These are phyloP conservation scores for Stratiomys singularior DNA, from an alignment of 2,888 invertebrate genomes.

Conservation along the genomic window DNA sequence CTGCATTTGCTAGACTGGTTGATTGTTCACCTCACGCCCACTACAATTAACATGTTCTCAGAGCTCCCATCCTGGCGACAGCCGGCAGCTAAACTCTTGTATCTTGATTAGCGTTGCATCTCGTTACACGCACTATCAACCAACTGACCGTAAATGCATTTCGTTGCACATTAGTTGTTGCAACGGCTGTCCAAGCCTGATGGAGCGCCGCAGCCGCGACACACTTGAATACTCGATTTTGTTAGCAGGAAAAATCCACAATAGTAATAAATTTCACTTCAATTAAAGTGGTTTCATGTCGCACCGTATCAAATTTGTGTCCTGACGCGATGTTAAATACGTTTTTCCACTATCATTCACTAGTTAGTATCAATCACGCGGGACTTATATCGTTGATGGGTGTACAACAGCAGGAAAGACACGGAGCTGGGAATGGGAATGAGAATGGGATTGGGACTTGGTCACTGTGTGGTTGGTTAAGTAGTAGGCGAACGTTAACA, in stretches of 20 bases:
- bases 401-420: too few species aligned
- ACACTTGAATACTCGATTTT: background rate
- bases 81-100: background rate
- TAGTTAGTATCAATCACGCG: conserved; percentile 3
- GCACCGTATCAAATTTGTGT: background rate
- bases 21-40: conserved; percentile 7
- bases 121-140: conserved; percentile 3
- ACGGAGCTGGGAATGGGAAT: too few species aligned
- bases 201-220: background rate
- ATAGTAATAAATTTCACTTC: conserved; percentile 19
- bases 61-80: background rate
- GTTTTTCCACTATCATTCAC: conserved; percentile 14
- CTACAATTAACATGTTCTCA: conserved; percentile 7
- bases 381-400: too few species aligned
- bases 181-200: background rate
- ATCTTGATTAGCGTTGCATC: conserved; percentile 29
- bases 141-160: background rate
- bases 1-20: background rate
- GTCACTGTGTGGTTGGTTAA: background rate
- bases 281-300: conserved; percentile 12
- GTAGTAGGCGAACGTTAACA: background rate
- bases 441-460: background rate
- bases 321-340: conserved; percentile 19
- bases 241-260: background rate
- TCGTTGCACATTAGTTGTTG: conserved; percentile 1